Conservation (phyloP, 2,888 invertebrate genomes). For the Lasioglossum morio region DNA sequence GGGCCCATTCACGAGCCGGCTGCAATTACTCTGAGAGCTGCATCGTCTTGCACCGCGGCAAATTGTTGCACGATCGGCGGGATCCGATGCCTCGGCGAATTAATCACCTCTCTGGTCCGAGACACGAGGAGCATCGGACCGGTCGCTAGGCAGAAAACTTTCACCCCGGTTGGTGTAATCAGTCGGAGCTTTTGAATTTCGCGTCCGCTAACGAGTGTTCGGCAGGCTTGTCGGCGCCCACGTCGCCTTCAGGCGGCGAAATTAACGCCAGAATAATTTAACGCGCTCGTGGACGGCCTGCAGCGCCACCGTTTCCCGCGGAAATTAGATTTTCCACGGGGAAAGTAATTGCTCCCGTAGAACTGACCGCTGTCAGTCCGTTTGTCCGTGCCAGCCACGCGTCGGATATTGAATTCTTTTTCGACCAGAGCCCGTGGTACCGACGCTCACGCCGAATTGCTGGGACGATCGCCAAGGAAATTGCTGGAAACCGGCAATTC, state of each 20-base stretch:
- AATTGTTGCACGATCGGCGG: conserved; percentile 52
- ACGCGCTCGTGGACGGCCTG: conserved; percentile 42
- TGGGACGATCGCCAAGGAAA: neutral
- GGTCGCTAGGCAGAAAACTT: conserved; percentile 41
- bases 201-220: conserved; percentile 57
- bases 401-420: conserved; percentile 43
- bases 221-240: conserved; percentile 21
- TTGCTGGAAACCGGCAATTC: neutral
- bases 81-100: conserved; percentile 17
- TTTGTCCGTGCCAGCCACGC: neutral
- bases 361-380: conserved; percentile 28
- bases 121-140: neutral
- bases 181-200: conserved; percentile 57
- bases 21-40: conserved; percentile 63
- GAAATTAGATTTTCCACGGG: conserved; percentile 46
- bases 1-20: conserved; percentile 18
- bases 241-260: conserved; percentile 47
- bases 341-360: conserved; percentile 53
- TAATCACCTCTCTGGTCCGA: neutral
- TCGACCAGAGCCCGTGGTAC: neutral
- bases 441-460: neutral
- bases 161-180: conserved; percentile 35
- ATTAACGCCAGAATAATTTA: conserved; percentile 59
- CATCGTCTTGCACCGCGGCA: conserved; percentile 38
- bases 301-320: conserved; percentile 26